These are phyloP conservation scores for Netelia inedita DNA, from an alignment of 2,888 invertebrate species.

Conservation along the genomic window DNA sequence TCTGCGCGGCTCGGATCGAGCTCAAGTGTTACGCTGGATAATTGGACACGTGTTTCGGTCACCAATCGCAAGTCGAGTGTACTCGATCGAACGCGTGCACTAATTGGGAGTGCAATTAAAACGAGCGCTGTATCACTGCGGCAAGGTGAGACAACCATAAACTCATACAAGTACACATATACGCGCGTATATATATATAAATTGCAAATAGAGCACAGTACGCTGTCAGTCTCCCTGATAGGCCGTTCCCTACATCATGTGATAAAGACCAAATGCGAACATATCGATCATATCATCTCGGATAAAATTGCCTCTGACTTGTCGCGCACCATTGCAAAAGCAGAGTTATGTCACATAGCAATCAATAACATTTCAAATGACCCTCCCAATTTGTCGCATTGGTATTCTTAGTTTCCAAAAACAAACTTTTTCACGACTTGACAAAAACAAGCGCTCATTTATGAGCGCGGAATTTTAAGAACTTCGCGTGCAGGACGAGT, in stretches of 20 bases:
- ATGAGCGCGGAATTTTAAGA: not conserved
- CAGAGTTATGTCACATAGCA: too few relatives aligned
- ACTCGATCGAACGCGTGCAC: slow-evolving; percentile 83
- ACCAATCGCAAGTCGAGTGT: slow-evolving; percentile 75
- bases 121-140: slow-evolving; percentile 72
- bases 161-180: slow-evolving; percentile 25
- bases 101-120: slow-evolving; percentile 85
- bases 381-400: too few relatives aligned
- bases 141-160: slow-evolving; percentile 50
- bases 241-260: slow-evolving; percentile 64
- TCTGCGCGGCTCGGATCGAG: slow-evolving; percentile 60
- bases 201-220: slow-evolving; percentile 26
- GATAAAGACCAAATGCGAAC: slow-evolving; percentile 75
- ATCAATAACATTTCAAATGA: too few relatives aligned
- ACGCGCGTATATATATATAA: slow-evolving; percentile 1
- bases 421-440: not conserved
- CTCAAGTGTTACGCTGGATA: slow-evolving; percentile 76
- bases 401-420: too few relatives aligned
- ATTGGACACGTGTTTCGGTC: slow-evolving; percentile 83
- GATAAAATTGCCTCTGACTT: not conserved
- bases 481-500: not conserved
- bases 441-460: too few relatives aligned
- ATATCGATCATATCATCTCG: not conserved
- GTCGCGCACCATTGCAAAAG: too few relatives aligned
- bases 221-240: slow-evolving; percentile 38